These are phyloP conservation scores for Clinocottus analis DNA, from an alignment of 2,113 vertebrate species.

Conservation along the genomic window DNA sequence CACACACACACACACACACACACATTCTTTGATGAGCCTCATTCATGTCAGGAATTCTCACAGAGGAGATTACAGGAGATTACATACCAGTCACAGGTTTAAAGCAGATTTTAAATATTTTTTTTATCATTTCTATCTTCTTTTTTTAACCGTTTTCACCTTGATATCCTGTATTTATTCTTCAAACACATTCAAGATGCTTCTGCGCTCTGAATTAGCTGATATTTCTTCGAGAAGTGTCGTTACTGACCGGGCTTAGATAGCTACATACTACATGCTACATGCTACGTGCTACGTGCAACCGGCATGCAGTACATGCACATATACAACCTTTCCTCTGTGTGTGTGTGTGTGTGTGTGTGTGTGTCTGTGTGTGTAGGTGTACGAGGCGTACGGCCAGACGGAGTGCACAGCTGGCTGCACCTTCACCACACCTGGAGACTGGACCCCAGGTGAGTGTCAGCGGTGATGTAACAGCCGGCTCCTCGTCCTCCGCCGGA, in stretches of 20 bases:
- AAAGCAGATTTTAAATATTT: no score
- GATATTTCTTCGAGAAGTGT: no score
- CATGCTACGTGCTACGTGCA: no score
- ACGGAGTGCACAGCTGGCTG: constrained; percentile 98
- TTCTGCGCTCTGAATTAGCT: no score
- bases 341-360: constrained; percentile 39
- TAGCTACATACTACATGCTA: background rate
- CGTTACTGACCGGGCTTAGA: no score
- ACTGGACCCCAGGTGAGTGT: constrained; percentile 94
- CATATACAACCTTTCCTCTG: background rate
- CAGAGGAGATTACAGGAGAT: no score
- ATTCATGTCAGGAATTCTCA: no score
- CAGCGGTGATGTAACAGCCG: background rate
- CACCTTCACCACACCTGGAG: constrained; percentile 96
- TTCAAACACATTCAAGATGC: no score
- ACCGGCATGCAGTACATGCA: background rate
- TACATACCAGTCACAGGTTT: no score
- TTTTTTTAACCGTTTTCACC: no score
- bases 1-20: constrained; percentile 14
- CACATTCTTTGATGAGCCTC: background rate
- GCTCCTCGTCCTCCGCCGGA: background rate
- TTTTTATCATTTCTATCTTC: no score
- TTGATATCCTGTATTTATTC: no score
- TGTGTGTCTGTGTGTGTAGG: constrained; percentile 79
- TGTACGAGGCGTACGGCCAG: constrained; percentile 98